Evolutionary conservation across 2,888 invertebrate genomes (phyloP).

Genomic region (Sarcophaga subvicina): DNA sequence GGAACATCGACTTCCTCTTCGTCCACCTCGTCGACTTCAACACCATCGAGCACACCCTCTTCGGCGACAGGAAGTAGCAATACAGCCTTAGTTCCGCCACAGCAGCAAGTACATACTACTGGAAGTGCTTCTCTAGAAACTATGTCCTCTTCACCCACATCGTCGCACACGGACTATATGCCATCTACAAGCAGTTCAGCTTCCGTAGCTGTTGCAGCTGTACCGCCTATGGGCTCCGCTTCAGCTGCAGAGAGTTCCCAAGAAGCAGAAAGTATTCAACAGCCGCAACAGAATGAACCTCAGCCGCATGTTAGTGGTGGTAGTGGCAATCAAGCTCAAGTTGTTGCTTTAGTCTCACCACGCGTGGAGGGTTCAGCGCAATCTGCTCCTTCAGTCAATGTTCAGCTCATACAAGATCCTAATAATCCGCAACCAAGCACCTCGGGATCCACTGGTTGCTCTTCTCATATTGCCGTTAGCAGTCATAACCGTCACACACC

Average conservation of each 20-base stretch:
- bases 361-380: slow-evolving; percentile 85
- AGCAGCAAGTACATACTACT: slow-evolving; percentile 85
- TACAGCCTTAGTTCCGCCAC: slow-evolving; percentile 84
- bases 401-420: slow-evolving; percentile 77
- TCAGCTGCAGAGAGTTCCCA: slow-evolving; percentile 82
- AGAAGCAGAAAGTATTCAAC: slow-evolving; percentile 81
- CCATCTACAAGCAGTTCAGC: slow-evolving; percentile 92
- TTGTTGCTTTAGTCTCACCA: slow-evolving; percentile 88
- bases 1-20: slow-evolving; percentile 74
- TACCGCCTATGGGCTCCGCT: slow-evolving; percentile 84
- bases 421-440: slow-evolving; percentile 81
- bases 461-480: slow-evolving; percentile 81
- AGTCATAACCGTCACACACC: slow-evolving; percentile 82
- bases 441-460: slow-evolving; percentile 78
- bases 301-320: slow-evolving; percentile 80
- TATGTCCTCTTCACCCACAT: slow-evolving; percentile 87
- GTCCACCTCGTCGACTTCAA: slow-evolving; percentile 79
- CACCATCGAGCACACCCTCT: slow-evolving; percentile 73
- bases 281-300: slow-evolving; percentile 79
- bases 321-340: slow-evolving; percentile 82
- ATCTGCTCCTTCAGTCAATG: slow-evolving; percentile 74
- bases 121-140: slow-evolving; percentile 82
- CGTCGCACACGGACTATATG: slow-evolving; percentile 91
- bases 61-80: slow-evolving; percentile 78
- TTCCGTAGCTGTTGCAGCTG: slow-evolving; percentile 85